Conservation (phyloP, 2,888 invertebrate species). For the Archaeoteleia sp. region DNA sequence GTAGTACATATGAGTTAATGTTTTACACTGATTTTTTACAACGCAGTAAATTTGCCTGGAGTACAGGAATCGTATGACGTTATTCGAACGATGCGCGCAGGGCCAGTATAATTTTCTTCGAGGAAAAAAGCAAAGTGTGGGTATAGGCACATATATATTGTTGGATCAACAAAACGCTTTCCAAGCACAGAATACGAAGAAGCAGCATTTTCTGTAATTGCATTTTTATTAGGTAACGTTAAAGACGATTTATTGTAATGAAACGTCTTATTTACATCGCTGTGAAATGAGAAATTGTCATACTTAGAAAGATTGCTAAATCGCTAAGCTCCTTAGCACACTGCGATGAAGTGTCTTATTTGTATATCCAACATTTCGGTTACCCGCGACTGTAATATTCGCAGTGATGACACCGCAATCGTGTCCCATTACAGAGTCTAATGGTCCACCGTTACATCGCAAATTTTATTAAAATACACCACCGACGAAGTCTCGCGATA, state of each 20-base stretch:
- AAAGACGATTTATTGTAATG: constrained; percentile 62
- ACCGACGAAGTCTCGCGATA: constrained; percentile 24
- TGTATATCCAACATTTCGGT: constrained; percentile 50
- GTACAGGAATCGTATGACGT: too few species aligned
- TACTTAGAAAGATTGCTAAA: constrained; percentile 60
- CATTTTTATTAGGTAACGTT: constrained; percentile 49
- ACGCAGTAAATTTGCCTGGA: too few species aligned
- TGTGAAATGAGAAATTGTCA: constrained; percentile 56
- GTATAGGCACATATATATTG: too few species aligned
- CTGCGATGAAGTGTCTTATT: constrained; percentile 52
- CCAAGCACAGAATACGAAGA: constrained; percentile 17
- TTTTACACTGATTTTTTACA: too few species aligned
- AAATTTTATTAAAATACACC: constrained; percentile 38
- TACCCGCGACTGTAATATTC: constrained; percentile 53
- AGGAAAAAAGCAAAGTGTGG: too few species aligned
- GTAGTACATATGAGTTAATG: too few species aligned
- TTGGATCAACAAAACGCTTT: constrained; percentile 42
- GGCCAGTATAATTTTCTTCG: too few species aligned
- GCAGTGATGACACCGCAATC: constrained; percentile 15
- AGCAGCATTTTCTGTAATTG: constrained; percentile 53
- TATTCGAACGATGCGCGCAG: too few species aligned
- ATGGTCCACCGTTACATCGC: constrained; percentile 35
- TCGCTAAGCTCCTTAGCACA: constrained; percentile 62
- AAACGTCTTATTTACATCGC: constrained; percentile 61
- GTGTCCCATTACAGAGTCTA: constrained; percentile 34